Evolutionary conservation across 2,113 vertebrate species (phyloP).

Genomic region (Rhinichthys klamathensis): DNA sequence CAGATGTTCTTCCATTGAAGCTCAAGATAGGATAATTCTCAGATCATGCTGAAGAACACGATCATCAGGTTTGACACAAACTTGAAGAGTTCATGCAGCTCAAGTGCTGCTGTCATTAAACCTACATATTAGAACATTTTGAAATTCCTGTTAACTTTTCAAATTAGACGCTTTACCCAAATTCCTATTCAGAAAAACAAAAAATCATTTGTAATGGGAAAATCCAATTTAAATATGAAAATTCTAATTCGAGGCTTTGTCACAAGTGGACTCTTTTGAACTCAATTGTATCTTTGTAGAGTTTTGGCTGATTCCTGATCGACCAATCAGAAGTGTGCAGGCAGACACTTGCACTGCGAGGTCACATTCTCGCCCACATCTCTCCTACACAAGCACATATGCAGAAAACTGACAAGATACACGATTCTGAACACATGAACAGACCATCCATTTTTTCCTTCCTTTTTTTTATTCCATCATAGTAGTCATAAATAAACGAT

Average conservation of each 20-base stretch:
- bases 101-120: too few species aligned
- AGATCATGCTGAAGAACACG: not conserved
- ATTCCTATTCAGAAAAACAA: not conserved
- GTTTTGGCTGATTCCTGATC: not conserved
- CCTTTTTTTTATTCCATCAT: not conserved
- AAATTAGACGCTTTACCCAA: not conserved
- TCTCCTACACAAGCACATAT: not conserved
- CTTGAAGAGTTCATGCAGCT: too few species aligned
- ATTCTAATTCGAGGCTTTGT: not conserved
- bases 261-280: not conserved
- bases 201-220: not conserved
- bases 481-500: not conserved
- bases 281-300: not conserved
- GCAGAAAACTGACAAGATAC: not conserved
- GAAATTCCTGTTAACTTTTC: not conserved
- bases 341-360: not conserved
- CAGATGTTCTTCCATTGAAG: not conserved
- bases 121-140: too few species aligned
- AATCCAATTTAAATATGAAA: not conserved
- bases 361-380: not conserved
- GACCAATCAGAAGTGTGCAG: conserved; percentile 19
- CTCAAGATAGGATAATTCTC: not conserved
- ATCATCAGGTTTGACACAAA: not conserved
- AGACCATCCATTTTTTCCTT: not conserved
- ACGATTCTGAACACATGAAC: not conserved